Evolutionary conservation across 2,888 invertebrate genomes (phyloP), one percentile per base, ranked within the genome.

Genomic region (Lacanobia oleracea): DNA sequence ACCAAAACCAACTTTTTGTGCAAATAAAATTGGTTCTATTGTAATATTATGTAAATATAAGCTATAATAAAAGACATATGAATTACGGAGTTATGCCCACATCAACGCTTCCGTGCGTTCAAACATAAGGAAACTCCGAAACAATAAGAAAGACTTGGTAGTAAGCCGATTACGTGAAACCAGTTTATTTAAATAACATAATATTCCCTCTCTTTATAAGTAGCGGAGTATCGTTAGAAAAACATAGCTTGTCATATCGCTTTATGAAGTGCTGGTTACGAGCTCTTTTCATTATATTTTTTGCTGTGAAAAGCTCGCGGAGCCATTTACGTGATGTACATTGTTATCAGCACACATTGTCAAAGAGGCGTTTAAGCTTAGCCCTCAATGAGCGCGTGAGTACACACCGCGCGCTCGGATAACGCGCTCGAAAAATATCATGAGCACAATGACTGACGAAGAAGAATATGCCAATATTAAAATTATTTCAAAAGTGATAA

Each of bases 331-430:
- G 66, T 60, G 68, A 75, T 77, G 73, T 74, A 72, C 68, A 73
- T 75, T 85, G 73, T 84, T 81, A 82, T 84, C 79, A 79, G 62
- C 59, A 66, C 64, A 66, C 71, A 64, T 75, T 82, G 74, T 85
- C 68, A 80, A 79, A 81, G 74, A 74, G 74, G 77, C 71, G 74
- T 79, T 82, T 80, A 76, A 79, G 83, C 78, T 75, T 68, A 74
- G 81, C 62, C 75, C 50, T 80, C 78, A 73, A 79, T 80, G 78
- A 83, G 76, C 79, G 73, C 72, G 74, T 77, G 81, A 72, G 81
- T 81, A 86, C 79, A 86, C 70, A 75, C 71, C 62, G 62, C 67
- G 54, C 14, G 43, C 61, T 37, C 62, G 72, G 85, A 85, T 83
- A 86, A 84, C 72, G 77, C 56, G 73, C 43, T 79, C 73, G 60